Conservation (phyloP, 2,797 vertebrate species). For the Lithobates pipiens region DNA sequence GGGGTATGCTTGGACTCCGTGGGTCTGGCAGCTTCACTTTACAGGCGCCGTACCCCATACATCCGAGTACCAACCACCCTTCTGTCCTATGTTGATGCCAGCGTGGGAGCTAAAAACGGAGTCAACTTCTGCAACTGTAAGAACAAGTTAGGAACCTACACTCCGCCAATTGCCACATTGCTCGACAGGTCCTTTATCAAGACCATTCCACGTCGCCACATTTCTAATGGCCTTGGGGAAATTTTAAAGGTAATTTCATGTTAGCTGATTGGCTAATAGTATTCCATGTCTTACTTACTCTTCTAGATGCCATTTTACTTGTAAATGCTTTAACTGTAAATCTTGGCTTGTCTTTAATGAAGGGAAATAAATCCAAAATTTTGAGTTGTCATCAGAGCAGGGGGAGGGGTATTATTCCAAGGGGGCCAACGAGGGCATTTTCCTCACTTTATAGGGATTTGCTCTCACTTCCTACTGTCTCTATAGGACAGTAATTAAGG, state of each 20-base stretch:
- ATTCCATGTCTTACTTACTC: no score
- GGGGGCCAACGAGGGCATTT: no score
- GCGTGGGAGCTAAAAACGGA: slow-evolving; percentile 82
- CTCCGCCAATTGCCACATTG: slow-evolving; percentile 78
- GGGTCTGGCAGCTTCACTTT: slow-evolving; percentile 80
- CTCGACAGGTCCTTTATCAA: slow-evolving; percentile 82
- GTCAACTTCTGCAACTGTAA: slow-evolving; percentile 87
- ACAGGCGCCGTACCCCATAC: slow-evolving; percentile 82
- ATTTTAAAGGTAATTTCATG: slow-evolving; percentile 79
- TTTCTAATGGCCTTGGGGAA: slow-evolving; percentile 84
- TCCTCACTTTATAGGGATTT: no score
- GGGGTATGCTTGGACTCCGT: slow-evolving; percentile 85
- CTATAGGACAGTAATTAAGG: no score
- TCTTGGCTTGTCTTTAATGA: no score
- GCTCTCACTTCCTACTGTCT: no score
- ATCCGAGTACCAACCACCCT: slow-evolving; percentile 85
- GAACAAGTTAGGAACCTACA: slow-evolving; percentile 84
- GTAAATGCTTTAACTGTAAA: no score
- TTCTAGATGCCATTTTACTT: no score
- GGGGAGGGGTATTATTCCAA: no score
- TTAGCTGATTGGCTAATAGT: not conserved
- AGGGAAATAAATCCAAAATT: no score
- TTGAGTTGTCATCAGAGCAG: no score
- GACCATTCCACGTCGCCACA: slow-evolving; percentile 79
- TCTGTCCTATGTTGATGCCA: slow-evolving; percentile 83